Evolutionary conservation across 2,888 invertebrate genomes (phyloP), one percentile per base, ranked within the genome.

Genomic region (Polymixis flavicincta): DNA sequence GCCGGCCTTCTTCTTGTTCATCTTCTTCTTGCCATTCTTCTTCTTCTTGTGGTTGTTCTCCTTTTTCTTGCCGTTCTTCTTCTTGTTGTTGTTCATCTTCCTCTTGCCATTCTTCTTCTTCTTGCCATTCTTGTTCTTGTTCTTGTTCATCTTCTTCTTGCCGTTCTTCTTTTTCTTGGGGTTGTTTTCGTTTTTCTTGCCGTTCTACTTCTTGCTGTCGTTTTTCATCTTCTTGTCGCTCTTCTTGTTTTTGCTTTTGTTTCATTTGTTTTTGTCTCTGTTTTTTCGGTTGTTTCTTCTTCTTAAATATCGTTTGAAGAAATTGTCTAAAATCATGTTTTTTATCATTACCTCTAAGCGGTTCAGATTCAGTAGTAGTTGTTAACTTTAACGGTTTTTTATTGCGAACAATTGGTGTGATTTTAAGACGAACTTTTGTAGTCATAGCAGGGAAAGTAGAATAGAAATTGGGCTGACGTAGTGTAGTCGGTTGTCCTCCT

Each of bases 261-360:
- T 7, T 13, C n/a, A 17, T 32, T 59, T 50, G 14, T 19, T 6
- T 11, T 2, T 17, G 25, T 5, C 37, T 50, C 19, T 28, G 52
- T 9, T 28, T 48, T 22, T 22, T 22, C 5, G 37, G 55, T 74
- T 48, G 19, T 48, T 54, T 50, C 45, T 19, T 72, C 37, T 65
- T 82, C 19, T 69, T 64, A 75, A 85, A 83, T 48, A 85, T 54
- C 25, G 78, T 76, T 64, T 55, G 63, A 6, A 85, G 13, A 9
- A 85, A 83, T 19, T 76, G 64, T 25, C 37, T 64, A 50, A 85
- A 80, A 19, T 59, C 32, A 17, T 60, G 32, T 65, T 37, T 54
- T 60, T 54, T 48, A 19, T 71, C 48, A 7, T n/a, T 22, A 4
- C 2, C n/a, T 48, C 65, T 78, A 17, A 55, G 22, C 25, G 11